Percentiles rank a stretch among this genome's conserved stretches.
Conservation (phyloP, 2,797 vertebrate genomes). For the Monodelphis domestica region DNA sequence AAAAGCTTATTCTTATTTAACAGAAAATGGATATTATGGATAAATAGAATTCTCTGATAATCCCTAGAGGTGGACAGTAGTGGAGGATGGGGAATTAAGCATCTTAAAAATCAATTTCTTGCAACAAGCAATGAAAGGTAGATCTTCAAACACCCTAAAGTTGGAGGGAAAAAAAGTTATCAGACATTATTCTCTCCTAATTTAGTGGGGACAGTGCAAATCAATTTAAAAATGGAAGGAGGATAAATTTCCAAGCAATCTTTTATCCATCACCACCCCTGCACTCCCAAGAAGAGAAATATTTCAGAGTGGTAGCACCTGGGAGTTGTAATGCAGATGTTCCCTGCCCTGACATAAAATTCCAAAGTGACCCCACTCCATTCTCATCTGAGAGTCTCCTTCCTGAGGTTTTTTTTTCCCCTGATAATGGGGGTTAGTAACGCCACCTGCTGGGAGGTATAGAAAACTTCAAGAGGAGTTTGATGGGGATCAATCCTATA, state of each 20-base stretch:
- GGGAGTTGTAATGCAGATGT: not conserved
- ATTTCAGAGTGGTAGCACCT: not conserved
- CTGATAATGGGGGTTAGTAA: not conserved
- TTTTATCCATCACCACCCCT: no score
- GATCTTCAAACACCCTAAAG: not conserved
- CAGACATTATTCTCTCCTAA: not conserved
- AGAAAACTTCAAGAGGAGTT: not conserved
- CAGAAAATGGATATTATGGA: not conserved
- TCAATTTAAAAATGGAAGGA: not conserved
- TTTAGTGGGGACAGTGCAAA: not conserved
- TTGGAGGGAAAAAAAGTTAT: not conserved
- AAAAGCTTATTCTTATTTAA: not conserved
- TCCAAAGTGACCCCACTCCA: not conserved
- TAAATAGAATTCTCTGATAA: not conserved
- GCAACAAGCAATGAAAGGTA: not conserved
- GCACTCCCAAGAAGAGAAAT: no score
- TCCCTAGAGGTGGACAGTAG: not conserved
- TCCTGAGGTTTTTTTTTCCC: not conserved
- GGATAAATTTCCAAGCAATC: not conserved
- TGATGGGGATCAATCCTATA: not conserved
- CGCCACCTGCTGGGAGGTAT: not conserved
- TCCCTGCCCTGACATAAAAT: not conserved
- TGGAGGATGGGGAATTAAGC: not conserved
- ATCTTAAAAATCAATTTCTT: not conserved
- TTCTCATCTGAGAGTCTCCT: not conserved